phyloP scores from a whole-genome alignment of 2,888 invertebrate species.

The Chesias legatella region DNA sequence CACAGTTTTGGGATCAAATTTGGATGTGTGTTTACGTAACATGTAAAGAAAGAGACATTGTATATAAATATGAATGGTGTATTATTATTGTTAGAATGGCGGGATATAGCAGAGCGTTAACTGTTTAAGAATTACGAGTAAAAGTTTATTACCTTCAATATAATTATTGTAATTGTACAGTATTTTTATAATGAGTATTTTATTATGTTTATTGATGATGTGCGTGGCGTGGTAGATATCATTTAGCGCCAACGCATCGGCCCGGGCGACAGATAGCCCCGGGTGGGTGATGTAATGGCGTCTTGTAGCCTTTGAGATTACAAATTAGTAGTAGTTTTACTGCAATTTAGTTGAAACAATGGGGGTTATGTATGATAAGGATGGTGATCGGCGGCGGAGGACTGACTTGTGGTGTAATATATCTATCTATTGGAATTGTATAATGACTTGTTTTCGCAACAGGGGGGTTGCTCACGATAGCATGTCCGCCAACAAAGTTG shows the following conservation, averaged over 20 bases:
- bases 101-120: constrained; percentile 62
- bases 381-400: constrained; percentile 65
- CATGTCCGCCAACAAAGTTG: constrained; percentile 73
- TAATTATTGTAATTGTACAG: constrained; percentile 77
- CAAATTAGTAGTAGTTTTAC: constrained; percentile 62
- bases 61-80: constrained; percentile 77
- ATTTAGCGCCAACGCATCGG: constrained; percentile 26
- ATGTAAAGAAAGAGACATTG: constrained; percentile 72
- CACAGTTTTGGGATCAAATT: constrained; percentile 79
- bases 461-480: constrained; percentile 65
- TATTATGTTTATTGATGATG: constrained; percentile 51
- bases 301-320: constrained; percentile 65
- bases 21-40: constrained; percentile 77
- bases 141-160: constrained; percentile 72
- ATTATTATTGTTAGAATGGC: constrained; percentile 61
- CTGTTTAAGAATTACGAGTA: constrained; percentile 62
- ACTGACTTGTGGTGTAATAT: constrained; percentile 75
- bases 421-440: constrained; percentile 71
- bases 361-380: constrained; percentile 73
- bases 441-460: constrained; percentile 62
- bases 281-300: constrained; percentile 21
- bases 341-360: constrained; percentile 69
- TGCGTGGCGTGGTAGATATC: constrained; percentile 35
- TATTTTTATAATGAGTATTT: constrained; percentile 79
- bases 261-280: background rate